These are phyloP conservation scores for Noctua janthina DNA, from an alignment of 2,888 invertebrate species.

Conservation along the genomic window DNA sequence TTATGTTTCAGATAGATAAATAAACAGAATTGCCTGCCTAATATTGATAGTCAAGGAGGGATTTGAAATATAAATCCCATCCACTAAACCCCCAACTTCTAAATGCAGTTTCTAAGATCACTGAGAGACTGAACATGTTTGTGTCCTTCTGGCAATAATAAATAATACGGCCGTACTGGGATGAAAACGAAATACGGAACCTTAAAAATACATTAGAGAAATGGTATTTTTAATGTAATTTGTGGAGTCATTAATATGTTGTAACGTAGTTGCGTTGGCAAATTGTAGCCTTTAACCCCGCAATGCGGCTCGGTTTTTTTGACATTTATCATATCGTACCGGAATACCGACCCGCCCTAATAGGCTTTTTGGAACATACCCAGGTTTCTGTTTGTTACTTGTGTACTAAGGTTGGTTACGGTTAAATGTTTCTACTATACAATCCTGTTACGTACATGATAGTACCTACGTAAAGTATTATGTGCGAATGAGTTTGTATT, in stretches of 20 bases:
- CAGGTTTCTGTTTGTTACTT: slow-evolving; percentile 73
- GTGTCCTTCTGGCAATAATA: neutral
- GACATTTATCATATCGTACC: slow-evolving; percentile 86
- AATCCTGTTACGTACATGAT: neutral
- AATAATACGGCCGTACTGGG: neutral
- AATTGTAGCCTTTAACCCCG: slow-evolving; percentile 78
- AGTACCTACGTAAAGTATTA: neutral
- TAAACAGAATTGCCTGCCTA: neutral
- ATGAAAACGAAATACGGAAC: neutral
- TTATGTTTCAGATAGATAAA: neutral
- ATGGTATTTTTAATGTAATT: slow-evolving; percentile 67
- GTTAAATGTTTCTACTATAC: slow-evolving; percentile 14
- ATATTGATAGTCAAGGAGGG: neutral
- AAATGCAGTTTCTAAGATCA: neutral
- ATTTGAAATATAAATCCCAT: neutral
- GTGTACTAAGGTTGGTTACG: slow-evolving; percentile 38
- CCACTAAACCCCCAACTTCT: neutral
- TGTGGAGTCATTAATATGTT: slow-evolving; percentile 65
- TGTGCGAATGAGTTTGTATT: neutral
- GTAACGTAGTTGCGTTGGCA: slow-evolving; percentile 68
- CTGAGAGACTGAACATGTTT: neutral
- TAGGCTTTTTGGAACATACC: slow-evolving; percentile 88
- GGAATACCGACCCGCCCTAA: slow-evolving; percentile 72
- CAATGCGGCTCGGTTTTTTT: slow-evolving; percentile 85
- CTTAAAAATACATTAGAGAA: slow-evolving; percentile 26